Base-by-base conservation (phyloP, 1,140 invertebrate genomes). In the Cotesia vestalis region DNA sequence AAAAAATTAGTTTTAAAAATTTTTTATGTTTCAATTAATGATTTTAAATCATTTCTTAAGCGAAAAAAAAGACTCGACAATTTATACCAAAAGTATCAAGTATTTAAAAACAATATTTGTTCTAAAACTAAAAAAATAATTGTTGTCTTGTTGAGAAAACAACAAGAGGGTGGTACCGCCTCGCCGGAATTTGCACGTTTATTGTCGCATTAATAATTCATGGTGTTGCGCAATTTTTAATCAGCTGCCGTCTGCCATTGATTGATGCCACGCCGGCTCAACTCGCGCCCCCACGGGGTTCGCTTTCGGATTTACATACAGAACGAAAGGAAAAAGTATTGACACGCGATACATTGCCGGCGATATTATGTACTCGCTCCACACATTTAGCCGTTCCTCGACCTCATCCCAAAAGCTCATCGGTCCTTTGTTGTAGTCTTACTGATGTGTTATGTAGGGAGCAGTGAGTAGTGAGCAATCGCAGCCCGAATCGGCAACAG, bases 191-290 rank as follows among this genome's bases (percentile, higher is more conserved):
- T 81, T 80, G 77, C 81, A 80, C 80, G 79, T 81, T 81, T 81
- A 82, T 81, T 79, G 79, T 81, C 81, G 79, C 80, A 81, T 82
- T 81, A 82, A 82, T 82, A 82, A 82, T 82, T 82, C 81, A 82
- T 81, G 81, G 73, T 79, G 78, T 82, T 82, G 80, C 80, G 80
- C 81, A 82, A 82, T 82, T 81, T 82, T 82, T 82, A 82, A 82
- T 82, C 81, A 82, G 81, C 79, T 78, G 81, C 80, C 80, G 81
- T 80, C 81, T 81, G 80, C 78, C 79, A 81, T 81, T 82, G 81
- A 82, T 82, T 80, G 81, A 82, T 82, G 78, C 79, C 80, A 82
- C 81, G 79, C 79, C 80, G 76, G 77, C 80, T 27, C 27, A 27
- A 27, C 80, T 78, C 73, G 78, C 81, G 78, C 81, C 79, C 81